These are phyloP conservation scores for Gymnosoma rotundatum DNA, from an alignment of 2,888 invertebrate genomes.

Conservation along the genomic window DNA sequence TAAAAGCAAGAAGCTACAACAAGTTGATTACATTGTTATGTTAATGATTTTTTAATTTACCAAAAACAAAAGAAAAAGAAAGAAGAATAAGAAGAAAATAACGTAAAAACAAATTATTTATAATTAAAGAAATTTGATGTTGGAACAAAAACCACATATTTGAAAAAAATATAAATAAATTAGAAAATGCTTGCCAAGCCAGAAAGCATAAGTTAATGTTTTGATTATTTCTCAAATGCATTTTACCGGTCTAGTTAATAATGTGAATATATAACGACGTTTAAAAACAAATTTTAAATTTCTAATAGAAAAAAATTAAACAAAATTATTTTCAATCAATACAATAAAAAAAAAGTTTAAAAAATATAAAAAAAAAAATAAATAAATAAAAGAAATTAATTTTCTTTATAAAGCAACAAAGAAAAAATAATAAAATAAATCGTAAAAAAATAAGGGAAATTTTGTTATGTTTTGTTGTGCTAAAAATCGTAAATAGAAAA, in stretches of 20 bases:
- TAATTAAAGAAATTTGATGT: constrained; percentile 48
- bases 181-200: constrained; percentile 26
- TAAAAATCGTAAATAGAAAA: constrained; percentile 16
- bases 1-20: constrained; percentile 11
- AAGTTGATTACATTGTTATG: constrained; percentile 60
- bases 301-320: neutral
- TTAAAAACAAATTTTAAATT: constrained; percentile 10
- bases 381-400: neutral
- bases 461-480: constrained; percentile 17
- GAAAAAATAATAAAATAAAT: neutral
- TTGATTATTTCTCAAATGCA: constrained; percentile 52
- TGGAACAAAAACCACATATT: constrained; percentile 8
- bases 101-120: constrained; percentile 62
- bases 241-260: constrained; percentile 69
- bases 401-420: neutral
- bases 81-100: constrained; percentile 31
- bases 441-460: constrained; percentile 46
- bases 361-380: neutral
- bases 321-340: constrained; percentile 20
- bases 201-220: constrained; percentile 43
- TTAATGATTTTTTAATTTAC: constrained; percentile 60
- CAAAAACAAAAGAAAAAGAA: constrained; percentile 13
- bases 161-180: neutral
- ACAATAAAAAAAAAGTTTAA: neutral
- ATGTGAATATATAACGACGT: constrained; percentile 48